These are phyloP conservation scores for Apotomis turbidana DNA, from an alignment of 2,888 invertebrate genomes.

Conservation along the genomic window DNA sequence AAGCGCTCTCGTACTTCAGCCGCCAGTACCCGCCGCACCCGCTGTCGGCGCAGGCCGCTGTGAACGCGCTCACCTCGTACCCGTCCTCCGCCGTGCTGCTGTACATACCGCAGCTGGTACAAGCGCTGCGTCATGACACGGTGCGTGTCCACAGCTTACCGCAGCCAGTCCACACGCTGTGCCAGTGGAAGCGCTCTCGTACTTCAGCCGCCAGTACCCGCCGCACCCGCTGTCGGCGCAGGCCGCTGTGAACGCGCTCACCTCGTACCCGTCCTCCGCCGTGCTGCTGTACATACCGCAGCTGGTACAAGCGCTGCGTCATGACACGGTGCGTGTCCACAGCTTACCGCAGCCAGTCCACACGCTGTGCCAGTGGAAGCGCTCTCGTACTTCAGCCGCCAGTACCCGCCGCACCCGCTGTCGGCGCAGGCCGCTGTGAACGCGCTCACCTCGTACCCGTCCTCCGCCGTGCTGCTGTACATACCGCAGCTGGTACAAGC, in stretches of 20 bases:
- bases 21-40: slow-evolving; percentile 55
- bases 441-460: slow-evolving; percentile 91
- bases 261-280: slow-evolving; percentile 91
- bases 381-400: slow-evolving; percentile 89
- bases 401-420: slow-evolving; percentile 93
- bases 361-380: too few species aligned
- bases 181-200: slow-evolving; percentile 55
- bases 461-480: slow-evolving; percentile 86
- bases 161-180: background rate
- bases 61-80: slow-evolving; percentile 93
- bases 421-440: slow-evolving; percentile 88
- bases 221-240: slow-evolving; percentile 91
- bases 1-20: slow-evolving; percentile 14
- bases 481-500: slow-evolving; percentile 90
- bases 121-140: slow-evolving; percentile 74
- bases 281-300: slow-evolving; percentile 91
- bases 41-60: slow-evolving; percentile 92
- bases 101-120: slow-evolving; percentile 97
- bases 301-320: slow-evolving; percentile 64
- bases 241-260: slow-evolving; percentile 89
- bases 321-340: slow-evolving; percentile 60
- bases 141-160: slow-evolving; percentile 52
- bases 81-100: slow-evolving; percentile 89
- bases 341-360: background rate
- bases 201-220: slow-evolving; percentile 92